phyloP scores from a whole-genome alignment of 2,888 invertebrate species.

The Tipula vernalis region DNA sequence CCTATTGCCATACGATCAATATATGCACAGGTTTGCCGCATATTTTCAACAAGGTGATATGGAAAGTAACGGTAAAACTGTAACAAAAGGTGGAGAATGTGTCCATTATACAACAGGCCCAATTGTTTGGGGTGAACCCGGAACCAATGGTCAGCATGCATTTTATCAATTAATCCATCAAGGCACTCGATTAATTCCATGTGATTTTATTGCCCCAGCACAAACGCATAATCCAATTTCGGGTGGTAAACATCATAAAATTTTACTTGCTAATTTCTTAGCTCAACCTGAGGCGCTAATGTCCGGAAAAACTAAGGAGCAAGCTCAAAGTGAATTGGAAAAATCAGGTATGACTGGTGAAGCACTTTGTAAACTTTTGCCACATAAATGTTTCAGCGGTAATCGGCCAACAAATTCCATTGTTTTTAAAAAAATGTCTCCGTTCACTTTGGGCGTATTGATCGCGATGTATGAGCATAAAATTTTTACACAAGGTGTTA shows the following conservation, averaged over 20 bases:
- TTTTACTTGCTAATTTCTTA: slow-evolving; percentile 90
- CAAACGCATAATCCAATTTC: slow-evolving; percentile 79
- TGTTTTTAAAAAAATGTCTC: slow-evolving; percentile 79
- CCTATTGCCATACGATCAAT: slow-evolving; percentile 95
- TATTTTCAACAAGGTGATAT: slow-evolving; percentile 99
- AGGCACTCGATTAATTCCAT: slow-evolving; percentile 68
- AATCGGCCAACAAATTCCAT: slow-evolving; percentile 97
- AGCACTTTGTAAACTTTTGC: slow-evolving; percentile 65
- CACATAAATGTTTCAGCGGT: slow-evolving; percentile 94
- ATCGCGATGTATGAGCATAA: slow-evolving; percentile 98
- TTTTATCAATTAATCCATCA: slow-evolving; percentile 99
- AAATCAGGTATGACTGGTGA: slow-evolving; percentile 63
- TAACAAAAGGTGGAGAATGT: slow-evolving; percentile 54
- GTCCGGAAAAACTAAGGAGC: slow-evolving; percentile 50
- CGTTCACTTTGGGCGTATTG: slow-evolving; percentile 83
- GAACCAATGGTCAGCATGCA: slow-evolving; percentile 99
- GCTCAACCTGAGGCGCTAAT: slow-evolving; percentile 98
- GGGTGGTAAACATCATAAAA: slow-evolving; percentile 79
- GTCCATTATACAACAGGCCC: slow-evolving; percentile 34
- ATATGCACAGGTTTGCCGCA: slow-evolving; percentile 95
- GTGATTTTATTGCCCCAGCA: slow-evolving; percentile 92
- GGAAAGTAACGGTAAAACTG: slow-evolving; percentile 98
- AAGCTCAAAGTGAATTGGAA: slow-evolving; percentile 63
- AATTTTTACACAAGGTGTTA: slow-evolving; percentile 94
- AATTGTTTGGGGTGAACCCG: slow-evolving; percentile 74